phyloP scores from a whole-genome alignment of 2,888 invertebrate species.

The Pecten maximus region DNA sequence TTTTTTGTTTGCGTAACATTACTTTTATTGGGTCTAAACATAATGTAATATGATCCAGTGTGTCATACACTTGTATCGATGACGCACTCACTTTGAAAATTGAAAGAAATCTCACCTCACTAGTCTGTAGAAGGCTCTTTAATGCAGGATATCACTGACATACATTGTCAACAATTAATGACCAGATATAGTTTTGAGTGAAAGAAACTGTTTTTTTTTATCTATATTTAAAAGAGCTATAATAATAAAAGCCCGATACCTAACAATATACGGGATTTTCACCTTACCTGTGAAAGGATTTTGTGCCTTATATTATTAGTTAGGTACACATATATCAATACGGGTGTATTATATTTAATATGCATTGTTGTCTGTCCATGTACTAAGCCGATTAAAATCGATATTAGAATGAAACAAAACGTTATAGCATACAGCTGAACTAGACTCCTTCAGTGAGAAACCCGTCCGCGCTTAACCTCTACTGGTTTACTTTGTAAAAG shows the following conservation, averaged over 20 bases:
- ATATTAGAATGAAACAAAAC: neutral
- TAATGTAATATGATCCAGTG: too few species aligned
- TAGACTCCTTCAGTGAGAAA: neutral
- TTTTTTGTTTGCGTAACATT: too few species aligned
- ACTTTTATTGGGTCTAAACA: too few species aligned
- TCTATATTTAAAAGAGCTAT: neutral
- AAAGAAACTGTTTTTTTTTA: neutral
- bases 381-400: neutral
- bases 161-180: too few species aligned
- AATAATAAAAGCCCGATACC: neutral
- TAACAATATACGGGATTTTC: neutral
- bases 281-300: neutral
- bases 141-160: too few species aligned
- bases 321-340: neutral
- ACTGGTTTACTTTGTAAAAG: neutral
- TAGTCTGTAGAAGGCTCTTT: too few species aligned
- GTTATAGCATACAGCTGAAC: neutral
- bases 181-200: too few species aligned
- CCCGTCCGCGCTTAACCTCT: neutral
- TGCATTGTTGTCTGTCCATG: conserved; percentile 1
- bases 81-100: too few species aligned
- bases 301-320: neutral
- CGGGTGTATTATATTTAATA: neutral
- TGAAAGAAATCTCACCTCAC: too few species aligned
- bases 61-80: too few species aligned